Conservation (phyloP, 1,140 invertebrate genomes). For the Zaprionus africanus region DNA sequence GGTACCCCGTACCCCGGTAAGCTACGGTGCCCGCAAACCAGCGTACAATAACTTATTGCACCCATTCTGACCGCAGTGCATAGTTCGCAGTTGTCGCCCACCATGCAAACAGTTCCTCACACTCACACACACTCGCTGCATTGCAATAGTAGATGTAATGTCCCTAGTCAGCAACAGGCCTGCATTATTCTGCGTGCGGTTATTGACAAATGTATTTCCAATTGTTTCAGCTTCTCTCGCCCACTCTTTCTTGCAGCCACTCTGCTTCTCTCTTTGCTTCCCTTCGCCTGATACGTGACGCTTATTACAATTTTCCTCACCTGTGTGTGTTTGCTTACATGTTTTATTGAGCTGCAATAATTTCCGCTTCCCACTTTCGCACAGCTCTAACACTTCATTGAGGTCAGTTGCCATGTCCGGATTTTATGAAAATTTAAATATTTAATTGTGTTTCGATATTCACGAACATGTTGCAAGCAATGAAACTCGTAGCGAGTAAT, state of each 20-base stretch:
- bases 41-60: slow-evolving; percentile 65
- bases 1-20: slow-evolving; percentile 29
- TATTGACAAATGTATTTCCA: slow-evolving; percentile 81
- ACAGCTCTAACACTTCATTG: slow-evolving; percentile 56
- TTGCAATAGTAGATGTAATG: slow-evolving; percentile 36
- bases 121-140: neutral
- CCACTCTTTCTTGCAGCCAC: slow-evolving; percentile 10
- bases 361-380: slow-evolving; percentile 45
- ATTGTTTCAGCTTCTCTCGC: slow-evolving; percentile 53
- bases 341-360: slow-evolving; percentile 70
- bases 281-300: slow-evolving; percentile 49
- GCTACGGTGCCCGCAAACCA: slow-evolving; percentile 56
- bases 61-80: slow-evolving; percentile 48
- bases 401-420: slow-evolving; percentile 45
- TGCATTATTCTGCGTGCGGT: slow-evolving; percentile 65
- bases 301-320: slow-evolving; percentile 58
- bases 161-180: slow-evolving; percentile 45
- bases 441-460: slow-evolving; percentile 9
- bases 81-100: slow-evolving; percentile 11
- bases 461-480: neutral
- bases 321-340: slow-evolving; percentile 39
- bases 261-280: neutral
- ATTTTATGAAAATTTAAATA: slow-evolving; percentile 30
- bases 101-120: slow-evolving; percentile 1
- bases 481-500: neutral